Conservation (phyloP, 2,113 vertebrate species). For the Baryphthengus martii region DNA sequence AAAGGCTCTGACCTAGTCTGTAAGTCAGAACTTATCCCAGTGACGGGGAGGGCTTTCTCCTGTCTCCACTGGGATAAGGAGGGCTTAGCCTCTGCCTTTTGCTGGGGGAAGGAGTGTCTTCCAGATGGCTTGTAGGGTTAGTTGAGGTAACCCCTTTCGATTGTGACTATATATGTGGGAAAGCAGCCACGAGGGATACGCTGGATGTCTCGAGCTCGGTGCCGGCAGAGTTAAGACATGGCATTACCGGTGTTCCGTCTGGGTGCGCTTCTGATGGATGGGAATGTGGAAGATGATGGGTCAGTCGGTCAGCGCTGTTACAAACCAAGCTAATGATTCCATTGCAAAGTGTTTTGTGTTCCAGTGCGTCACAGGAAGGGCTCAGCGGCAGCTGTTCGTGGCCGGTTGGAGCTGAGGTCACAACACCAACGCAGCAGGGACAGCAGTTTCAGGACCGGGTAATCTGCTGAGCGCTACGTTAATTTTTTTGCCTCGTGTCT, state of each 20-base stretch:
- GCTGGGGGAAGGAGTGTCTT: background rate
- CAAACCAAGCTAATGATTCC: background rate
- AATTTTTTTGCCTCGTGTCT: background rate
- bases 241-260: background rate
- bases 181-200: rapidly evolving
- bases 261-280: rapidly evolving
- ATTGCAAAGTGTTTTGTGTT: background rate
- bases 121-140: background rate
- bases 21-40: background rate
- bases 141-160: background rate
- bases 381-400: background rate
- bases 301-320: background rate
- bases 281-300: background rate
- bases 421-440: background rate
- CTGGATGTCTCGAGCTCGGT: rapidly evolving
- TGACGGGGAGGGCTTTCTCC: background rate
- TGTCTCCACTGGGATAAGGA: background rate
- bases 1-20: background rate
- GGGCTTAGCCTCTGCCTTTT: background rate
- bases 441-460: background rate
- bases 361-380: background rate
- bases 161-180: background rate
- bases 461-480: background rate
- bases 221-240: background rate
- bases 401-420: background rate